phyloP scores from a whole-genome alignment of 2,888 invertebrate species.

The Apotomis capreana region DNA sequence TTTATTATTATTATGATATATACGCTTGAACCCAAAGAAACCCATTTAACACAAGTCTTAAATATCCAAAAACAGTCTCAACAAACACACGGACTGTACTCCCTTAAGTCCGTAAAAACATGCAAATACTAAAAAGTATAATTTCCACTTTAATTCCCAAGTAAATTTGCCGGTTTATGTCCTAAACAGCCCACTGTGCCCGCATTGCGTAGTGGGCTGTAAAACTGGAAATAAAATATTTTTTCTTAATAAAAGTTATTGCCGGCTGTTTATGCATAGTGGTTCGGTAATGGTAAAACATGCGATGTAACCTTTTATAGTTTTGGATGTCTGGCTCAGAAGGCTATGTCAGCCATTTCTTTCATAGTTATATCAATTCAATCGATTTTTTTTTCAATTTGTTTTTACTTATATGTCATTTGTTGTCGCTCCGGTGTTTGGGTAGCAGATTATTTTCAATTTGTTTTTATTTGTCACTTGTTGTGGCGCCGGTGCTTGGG shows the following conservation, averaged over 20 bases:
- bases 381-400: no score
- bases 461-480: no score
- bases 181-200: constrained; percentile 18
- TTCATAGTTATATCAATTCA: no score
- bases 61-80: no score
- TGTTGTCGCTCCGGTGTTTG: no score
- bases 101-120: not conserved
- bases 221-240: constrained; percentile 23
- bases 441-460: no score
- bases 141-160: constrained; percentile 8
- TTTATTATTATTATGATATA: no score
- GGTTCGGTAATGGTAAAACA: constrained; percentile 1
- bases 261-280: constrained; percentile 23
- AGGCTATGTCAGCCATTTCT: not conserved
- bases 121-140: constrained; percentile 6
- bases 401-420: no score
- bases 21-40: no score
- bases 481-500: no score
- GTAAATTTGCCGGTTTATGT: constrained; percentile 10
- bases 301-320: not conserved
- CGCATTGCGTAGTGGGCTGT: constrained; percentile 20
- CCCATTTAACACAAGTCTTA: no score
- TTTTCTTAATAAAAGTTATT: constrained; percentile 35
- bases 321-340: not conserved
- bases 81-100: not conserved